Evolutionary conservation across 2,113 vertebrate species (phyloP).

Genomic region (Sceloporus undulatus): DNA sequence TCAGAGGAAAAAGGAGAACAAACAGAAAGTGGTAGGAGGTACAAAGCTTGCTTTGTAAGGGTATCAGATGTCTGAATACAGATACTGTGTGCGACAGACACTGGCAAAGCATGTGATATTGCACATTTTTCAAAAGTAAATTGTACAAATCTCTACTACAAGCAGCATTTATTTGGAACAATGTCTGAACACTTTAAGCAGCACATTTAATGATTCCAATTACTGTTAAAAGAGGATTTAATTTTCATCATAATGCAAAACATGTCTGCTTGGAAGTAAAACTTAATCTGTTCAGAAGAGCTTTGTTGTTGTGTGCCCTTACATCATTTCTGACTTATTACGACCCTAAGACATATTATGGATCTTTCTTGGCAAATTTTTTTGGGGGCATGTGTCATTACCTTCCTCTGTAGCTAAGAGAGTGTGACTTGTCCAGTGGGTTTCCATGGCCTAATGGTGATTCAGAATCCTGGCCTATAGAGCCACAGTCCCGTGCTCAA

Average conservation of each 20-base stretch:
- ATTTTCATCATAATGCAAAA: background rate
- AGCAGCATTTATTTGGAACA: background rate
- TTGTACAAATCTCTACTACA: background rate
- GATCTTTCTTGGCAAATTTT: too few relatives aligned
- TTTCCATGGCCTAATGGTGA: too few relatives aligned
- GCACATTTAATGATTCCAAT: background rate
- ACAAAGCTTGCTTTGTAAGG: constrained; percentile 17
- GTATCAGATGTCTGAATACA: background rate
- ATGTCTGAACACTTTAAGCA: background rate
- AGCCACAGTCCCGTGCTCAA: too few relatives aligned
- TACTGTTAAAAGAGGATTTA: background rate
- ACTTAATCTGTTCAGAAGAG: background rate
- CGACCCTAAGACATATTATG: background rate
- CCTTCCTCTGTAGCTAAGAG: too few relatives aligned
- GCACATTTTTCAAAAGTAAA: background rate
- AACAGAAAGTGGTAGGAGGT: constrained; percentile 13
- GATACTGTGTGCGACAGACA: background rate
- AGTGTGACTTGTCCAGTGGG: too few relatives aligned
- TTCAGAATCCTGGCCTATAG: too few relatives aligned
- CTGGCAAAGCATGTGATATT: background rate
- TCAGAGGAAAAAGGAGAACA: constrained; percentile 21
- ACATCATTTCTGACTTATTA: background rate
- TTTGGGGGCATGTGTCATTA: too few relatives aligned
- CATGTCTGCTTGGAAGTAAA: background rate
- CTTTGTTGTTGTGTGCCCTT: background rate